Conservation (phyloP, 2,797 vertebrate species). For the Microhierax caerulescens region DNA sequence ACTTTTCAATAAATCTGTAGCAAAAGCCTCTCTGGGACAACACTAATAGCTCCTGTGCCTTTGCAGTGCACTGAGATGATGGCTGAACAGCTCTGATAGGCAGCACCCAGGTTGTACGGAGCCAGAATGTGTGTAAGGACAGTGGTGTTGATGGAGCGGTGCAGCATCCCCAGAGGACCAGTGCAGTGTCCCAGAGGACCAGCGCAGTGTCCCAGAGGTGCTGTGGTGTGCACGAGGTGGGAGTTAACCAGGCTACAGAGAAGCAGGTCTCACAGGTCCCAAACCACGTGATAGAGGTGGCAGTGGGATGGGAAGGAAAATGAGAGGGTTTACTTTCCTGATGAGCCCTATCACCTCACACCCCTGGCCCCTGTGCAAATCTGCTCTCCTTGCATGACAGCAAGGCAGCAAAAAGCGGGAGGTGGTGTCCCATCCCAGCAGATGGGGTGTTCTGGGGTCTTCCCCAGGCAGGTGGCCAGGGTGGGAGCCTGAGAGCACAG, state of each 20-base stretch:
- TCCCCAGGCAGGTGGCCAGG: rapidly evolving
- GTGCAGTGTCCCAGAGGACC: background rate
- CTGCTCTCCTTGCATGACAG: background rate
- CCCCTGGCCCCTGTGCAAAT: background rate
- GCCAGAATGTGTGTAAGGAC: background rate
- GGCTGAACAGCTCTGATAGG: background rate
- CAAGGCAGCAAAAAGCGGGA: background rate
- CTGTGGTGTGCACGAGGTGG: background rate
- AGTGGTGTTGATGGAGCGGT: background rate
- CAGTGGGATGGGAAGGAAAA: background rate
- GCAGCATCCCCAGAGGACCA: background rate
- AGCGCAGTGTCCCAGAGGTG: background rate
- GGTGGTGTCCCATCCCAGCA: background rate
- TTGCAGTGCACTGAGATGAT: background rate
- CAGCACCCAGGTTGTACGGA: background rate
- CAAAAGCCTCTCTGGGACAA: background rate
- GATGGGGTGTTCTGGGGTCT: background rate
- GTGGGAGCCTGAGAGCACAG: background rate
- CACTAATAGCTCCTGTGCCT: background rate
- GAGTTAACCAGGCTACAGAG: background rate
- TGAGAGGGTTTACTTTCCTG: background rate
- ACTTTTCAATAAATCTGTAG: background rate
- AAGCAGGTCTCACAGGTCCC: background rate
- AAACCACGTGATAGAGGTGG: rapidly evolving
- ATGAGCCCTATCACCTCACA: rapidly evolving